Evolutionary conservation across 1,140 invertebrate genomes (phyloP).

Genomic region (Drosophila arizonae): DNA sequence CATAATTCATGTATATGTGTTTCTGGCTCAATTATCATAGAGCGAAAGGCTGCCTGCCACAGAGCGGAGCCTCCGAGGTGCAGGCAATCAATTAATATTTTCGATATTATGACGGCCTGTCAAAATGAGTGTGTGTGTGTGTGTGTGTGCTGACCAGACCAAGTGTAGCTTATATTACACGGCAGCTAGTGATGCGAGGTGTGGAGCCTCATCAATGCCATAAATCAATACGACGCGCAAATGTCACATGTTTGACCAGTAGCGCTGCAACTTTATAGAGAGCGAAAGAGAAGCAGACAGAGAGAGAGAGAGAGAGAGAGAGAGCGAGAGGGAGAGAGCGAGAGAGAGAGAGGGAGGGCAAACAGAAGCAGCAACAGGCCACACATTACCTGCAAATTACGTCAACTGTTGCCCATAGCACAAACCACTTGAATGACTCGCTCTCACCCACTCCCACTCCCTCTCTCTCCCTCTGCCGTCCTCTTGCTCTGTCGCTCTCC

Average conservation of each 20-base stretch:
- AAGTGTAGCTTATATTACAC: slow-evolving; percentile 43
- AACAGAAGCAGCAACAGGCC: slow-evolving; percentile 47
- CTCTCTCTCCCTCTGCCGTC: background rate
- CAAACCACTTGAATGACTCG: background rate
- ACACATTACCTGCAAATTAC: slow-evolving; percentile 77
- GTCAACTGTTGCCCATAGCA: slow-evolving; percentile 57
- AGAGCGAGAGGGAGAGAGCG: too few species aligned
- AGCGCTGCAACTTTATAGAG: slow-evolving; percentile 13
- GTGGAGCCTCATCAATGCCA: slow-evolving; percentile 19
- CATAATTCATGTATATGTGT: background rate
- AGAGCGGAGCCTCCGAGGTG: background rate
- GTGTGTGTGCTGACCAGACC: slow-evolving; percentile 20
- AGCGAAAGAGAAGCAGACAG: slow-evolving; percentile 3
- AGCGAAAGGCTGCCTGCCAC: background rate
- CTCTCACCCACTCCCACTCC: background rate
- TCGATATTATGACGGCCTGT: slow-evolving; percentile 58
- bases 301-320: background rate
- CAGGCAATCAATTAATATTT: slow-evolving; percentile 58
- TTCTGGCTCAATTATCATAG: slow-evolving; percentile 25
- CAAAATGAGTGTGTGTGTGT: slow-evolving; percentile 23
- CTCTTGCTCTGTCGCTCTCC: background rate
- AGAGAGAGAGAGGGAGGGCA: slow-evolving; percentile 3
- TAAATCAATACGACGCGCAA: slow-evolving; percentile 56
- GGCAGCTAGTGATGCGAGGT: slow-evolving; percentile 10
- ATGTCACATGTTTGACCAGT: slow-evolving; percentile 37